Conservation (phyloP, 2,888 invertebrate species). For the Ormyrus pomaceus region DNA sequence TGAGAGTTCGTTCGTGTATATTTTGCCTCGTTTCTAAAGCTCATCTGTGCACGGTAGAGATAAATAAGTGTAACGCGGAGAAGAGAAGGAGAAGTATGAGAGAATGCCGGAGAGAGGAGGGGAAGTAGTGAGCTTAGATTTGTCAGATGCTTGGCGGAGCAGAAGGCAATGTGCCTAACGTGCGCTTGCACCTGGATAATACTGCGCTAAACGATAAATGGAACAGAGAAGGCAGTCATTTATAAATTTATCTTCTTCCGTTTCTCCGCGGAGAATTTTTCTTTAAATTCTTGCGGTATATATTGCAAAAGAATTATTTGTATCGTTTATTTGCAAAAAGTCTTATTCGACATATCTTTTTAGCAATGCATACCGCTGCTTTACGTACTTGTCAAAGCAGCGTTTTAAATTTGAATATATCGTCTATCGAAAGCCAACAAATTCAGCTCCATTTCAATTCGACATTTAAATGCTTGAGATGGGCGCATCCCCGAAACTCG, state of each 20-base stretch:
- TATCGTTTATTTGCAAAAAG: too few relatives aligned
- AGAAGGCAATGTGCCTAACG: conserved; percentile 36
- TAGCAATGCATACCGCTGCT: too few relatives aligned
- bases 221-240: conserved; percentile 25
- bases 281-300: too few relatives aligned
- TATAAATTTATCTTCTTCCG: conserved; percentile 34
- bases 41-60: conserved; percentile 48
- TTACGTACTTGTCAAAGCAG: too few relatives aligned
- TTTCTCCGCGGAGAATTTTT: not conserved
- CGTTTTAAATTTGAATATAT: too few relatives aligned
- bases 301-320: too few relatives aligned
- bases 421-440: too few relatives aligned
- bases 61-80: conserved; percentile 42
- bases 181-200: conserved; percentile 37
- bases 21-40: conserved; percentile 40
- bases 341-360: too few relatives aligned
- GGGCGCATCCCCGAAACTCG: too few relatives aligned
- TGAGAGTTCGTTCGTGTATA: conserved; percentile 26
- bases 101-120: not conserved
- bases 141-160: conserved; percentile 27
- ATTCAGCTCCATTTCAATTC: too few relatives aligned
- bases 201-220: conserved; percentile 26
- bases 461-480: too few relatives aligned
- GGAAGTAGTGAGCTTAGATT: conserved; percentile 39
- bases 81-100: not conserved